Evolutionary conservation across 2,113 vertebrate species (phyloP).

Genomic region (Thermophis baileyi): DNA sequence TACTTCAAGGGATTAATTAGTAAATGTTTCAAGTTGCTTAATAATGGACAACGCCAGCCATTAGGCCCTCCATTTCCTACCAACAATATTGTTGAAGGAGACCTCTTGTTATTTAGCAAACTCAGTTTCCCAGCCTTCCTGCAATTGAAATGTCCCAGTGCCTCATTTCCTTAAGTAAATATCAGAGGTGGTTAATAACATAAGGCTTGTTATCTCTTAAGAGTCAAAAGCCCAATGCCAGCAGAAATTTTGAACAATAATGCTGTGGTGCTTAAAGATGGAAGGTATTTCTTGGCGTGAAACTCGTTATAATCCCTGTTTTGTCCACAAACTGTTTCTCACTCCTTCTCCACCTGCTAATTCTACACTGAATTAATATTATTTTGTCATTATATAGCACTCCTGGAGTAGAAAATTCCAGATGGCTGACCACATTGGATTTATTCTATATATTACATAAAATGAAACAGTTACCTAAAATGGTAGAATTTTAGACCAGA

Average conservation of each 20-base stretch:
- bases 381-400: neutral
- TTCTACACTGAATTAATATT: neutral
- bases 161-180: conserved; percentile 27
- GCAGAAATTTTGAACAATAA: conserved; percentile 5
- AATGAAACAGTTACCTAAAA: neutral
- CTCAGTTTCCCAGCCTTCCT: neutral
- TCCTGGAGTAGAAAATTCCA: neutral
- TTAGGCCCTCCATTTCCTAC: neutral
- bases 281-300: neutral
- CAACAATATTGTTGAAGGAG: conserved; percentile 18
- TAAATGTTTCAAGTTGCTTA: neutral
- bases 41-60: neutral
- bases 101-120: neutral
- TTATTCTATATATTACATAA: neutral
- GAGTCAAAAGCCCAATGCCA: neutral
- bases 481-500: neutral
- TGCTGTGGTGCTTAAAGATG: neutral
- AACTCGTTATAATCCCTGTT: neutral
- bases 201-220: neutral
- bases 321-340: neutral
- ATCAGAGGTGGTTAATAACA: neutral
- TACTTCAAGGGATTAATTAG: neutral
- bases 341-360: neutral
- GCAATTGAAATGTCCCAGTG: conserved; percentile 11
- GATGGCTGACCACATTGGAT: neutral